phyloP scores from a whole-genome alignment of 2,113 vertebrate genomes.

The Pampusana beccarii region DNA sequence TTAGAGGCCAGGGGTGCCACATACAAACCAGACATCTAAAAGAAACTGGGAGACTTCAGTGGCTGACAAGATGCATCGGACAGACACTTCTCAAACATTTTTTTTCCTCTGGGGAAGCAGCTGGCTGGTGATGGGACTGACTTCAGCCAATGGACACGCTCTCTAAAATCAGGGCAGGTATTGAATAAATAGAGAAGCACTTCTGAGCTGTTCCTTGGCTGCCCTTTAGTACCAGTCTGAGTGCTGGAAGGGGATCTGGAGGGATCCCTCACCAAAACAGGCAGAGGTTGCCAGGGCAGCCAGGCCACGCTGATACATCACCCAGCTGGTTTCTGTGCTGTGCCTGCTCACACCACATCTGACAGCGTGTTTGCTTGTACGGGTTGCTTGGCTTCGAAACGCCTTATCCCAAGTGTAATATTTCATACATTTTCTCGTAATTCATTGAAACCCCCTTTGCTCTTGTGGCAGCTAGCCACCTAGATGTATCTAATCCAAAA shows the following conservation, averaged over 20 bases:
- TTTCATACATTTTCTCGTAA: conserved; percentile 18
- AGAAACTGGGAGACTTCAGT: not conserved
- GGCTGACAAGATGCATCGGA: not conserved
- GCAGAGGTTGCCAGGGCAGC: not conserved
- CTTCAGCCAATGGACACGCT: accelerated
- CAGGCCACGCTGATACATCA: not conserved
- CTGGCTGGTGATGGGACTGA: not conserved
- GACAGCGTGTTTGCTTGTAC: not conserved
- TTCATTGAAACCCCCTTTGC: not conserved
- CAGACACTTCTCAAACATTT: not conserved
- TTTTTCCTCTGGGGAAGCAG: not conserved
- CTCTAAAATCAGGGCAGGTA: not conserved
- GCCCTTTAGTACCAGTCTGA: not conserved
- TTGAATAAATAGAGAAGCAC: not conserved
- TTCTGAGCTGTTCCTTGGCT: not conserved
- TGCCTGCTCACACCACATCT: not conserved
- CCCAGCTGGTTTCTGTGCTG: not conserved
- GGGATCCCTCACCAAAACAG: not conserved
- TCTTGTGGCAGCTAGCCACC: conserved; percentile 36
- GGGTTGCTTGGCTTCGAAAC: not conserved
- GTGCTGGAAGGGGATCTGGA: not conserved
- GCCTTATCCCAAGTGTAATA: not conserved
- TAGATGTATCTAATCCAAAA: conserved; percentile 47
- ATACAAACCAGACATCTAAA: accelerated
- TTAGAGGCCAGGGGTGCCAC: not conserved